Evolutionary conservation across 2,113 vertebrate genomes (phyloP).

Genomic region (Nesogale talazaci): DNA sequence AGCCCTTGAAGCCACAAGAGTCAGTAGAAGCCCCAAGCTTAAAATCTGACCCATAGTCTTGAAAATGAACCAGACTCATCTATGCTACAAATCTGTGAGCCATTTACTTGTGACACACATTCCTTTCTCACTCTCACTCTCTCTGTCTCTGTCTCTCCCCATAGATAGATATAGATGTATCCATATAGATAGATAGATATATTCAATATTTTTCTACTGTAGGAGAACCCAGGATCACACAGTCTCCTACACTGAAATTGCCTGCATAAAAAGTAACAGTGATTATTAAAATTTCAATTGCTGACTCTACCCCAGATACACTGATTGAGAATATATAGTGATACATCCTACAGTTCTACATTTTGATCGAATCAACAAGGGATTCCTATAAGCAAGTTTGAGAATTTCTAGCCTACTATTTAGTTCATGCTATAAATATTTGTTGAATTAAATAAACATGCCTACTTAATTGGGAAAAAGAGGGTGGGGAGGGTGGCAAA

Average conservation of each 20-base stretch:
- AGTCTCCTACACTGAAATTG: background rate
- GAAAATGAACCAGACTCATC: too few species aligned
- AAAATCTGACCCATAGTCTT: too few species aligned
- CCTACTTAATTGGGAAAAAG: constrained; percentile 31
- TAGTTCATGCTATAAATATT: background rate
- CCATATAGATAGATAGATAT: too few species aligned
- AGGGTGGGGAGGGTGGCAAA: constrained; percentile 17
- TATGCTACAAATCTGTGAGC: too few species aligned
- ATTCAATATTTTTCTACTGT: too few species aligned
- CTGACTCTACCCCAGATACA: background rate
- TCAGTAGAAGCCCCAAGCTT: too few species aligned
- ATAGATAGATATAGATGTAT: too few species aligned
- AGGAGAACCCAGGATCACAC: too few species aligned
- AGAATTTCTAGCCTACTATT: constrained; percentile 36
- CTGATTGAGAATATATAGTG: background rate
- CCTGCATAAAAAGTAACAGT: background rate
- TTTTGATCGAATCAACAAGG: constrained; percentile 33
- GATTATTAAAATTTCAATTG: constrained; percentile 5
- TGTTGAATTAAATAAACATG: constrained; percentile 11
- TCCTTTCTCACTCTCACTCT: too few species aligned
- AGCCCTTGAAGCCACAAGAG: too few species aligned
- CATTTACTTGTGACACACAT: too few species aligned
- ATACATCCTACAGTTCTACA: background rate
- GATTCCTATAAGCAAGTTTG: background rate
- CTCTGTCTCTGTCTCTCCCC: too few species aligned